phyloP scores from a whole-genome alignment of 2,113 vertebrate genomes.

The Notarius lentiginosus region DNA sequence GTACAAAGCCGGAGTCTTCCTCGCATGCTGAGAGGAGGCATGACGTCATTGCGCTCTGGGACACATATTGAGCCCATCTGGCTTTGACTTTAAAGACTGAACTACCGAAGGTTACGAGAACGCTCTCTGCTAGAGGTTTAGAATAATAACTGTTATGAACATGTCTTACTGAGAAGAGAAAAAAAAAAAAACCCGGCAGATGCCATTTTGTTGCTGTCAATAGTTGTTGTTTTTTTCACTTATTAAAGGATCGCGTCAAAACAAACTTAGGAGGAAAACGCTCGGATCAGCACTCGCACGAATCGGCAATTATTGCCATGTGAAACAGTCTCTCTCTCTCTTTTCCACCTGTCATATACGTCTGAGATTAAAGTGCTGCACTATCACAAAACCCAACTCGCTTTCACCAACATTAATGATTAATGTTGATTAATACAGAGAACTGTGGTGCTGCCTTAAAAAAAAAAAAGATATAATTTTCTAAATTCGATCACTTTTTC shows the following conservation, averaged over 20 bases:
- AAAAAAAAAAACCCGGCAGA: constrained; percentile 6
- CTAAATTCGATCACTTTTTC: neutral
- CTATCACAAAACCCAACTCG: constrained; percentile 66
- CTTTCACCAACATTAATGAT: constrained; percentile 59
- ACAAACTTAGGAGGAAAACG: constrained; percentile 76
- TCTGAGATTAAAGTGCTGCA: constrained; percentile 74
- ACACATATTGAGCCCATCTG: constrained; percentile 48
- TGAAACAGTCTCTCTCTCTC: constrained; percentile 62
- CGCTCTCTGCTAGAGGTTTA: constrained; percentile 11
- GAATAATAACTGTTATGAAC: constrained; percentile 36
- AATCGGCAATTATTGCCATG: constrained; percentile 71
- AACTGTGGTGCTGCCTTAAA: neutral
- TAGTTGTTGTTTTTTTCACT: neutral
- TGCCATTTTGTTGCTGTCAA: constrained; percentile 27
- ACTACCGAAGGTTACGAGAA: constrained; percentile 40
- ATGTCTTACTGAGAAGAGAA: neutral
- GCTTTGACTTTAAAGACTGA: constrained; percentile 26
- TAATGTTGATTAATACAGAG: too few relatives aligned
- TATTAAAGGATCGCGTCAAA: constrained; percentile 44
- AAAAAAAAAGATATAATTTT: neutral
- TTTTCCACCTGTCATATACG: constrained; percentile 57
- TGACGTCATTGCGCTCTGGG: constrained; percentile 38
- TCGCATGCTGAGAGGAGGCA: constrained; percentile 37
- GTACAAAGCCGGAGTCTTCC: constrained; percentile 43
- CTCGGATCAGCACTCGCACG: constrained; percentile 67